Conservation (phyloP, 2,113 vertebrate genomes). For the Cariama cristata region DNA sequence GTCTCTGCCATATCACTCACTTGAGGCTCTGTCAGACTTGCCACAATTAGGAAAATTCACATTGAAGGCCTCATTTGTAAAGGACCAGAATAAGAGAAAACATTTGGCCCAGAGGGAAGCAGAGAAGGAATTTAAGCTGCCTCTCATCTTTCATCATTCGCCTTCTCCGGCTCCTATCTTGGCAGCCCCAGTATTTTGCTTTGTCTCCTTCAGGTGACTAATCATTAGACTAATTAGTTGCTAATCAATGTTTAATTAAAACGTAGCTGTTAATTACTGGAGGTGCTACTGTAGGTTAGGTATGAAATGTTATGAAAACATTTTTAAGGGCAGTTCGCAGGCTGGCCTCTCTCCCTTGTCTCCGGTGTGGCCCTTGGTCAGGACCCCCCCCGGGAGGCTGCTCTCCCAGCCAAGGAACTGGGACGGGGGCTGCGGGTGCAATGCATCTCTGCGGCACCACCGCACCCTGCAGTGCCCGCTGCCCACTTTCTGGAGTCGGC, state of each 20-base stretch:
- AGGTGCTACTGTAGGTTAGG: slow-evolving; percentile 73
- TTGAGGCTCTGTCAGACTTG: slow-evolving; percentile 74
- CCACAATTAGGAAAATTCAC: slow-evolving; percentile 80
- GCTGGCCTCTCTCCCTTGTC: rapidly evolving
- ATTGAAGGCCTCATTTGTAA: slow-evolving; percentile 79
- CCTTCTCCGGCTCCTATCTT: slow-evolving; percentile 10
- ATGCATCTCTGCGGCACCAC: rapidly evolving
- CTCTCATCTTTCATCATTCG: slow-evolving; percentile 75
- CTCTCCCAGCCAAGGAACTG: neutral
- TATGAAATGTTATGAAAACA: slow-evolving; percentile 27
- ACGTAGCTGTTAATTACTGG: slow-evolving; percentile 84
- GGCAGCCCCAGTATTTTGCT: slow-evolving; percentile 73
- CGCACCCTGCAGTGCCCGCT: neutral
- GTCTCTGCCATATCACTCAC: slow-evolving; percentile 74
- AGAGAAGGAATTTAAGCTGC: slow-evolving; percentile 68
- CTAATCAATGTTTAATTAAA: slow-evolving; percentile 96
- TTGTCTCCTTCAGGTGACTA: slow-evolving; percentile 81
- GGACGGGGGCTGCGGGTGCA: neutral
- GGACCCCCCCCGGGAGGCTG: neutral
- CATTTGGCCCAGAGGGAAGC: slow-evolving; percentile 70
- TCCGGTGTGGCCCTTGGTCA: neutral
- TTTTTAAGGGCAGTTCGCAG: neutral
- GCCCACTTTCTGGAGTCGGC: rapidly evolving
- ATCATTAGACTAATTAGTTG: slow-evolving; percentile 90
- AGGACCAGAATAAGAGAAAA: slow-evolving; percentile 73